These are phyloP conservation scores for Lasius fuliginosus DNA, from an alignment of 2,888 invertebrate genomes.

Conservation along the genomic window DNA sequence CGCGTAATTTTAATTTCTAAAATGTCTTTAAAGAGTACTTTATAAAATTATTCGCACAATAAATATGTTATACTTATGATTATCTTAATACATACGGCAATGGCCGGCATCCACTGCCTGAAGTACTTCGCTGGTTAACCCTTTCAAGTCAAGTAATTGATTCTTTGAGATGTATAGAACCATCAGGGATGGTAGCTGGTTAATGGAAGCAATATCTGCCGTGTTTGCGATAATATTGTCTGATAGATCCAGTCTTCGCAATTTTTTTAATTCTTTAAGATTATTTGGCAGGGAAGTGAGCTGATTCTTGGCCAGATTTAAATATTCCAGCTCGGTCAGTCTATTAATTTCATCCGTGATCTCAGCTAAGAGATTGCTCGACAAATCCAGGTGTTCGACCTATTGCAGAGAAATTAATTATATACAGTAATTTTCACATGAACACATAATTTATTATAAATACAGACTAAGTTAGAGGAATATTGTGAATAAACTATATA, in stretches of 20 bases:
- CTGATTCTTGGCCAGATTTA: conserved; percentile 88
- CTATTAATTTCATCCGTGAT: conserved; percentile 86
- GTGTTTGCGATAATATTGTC: conserved; percentile 89
- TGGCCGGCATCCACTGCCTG: conserved; percentile 88
- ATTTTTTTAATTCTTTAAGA: conserved; percentile 87
- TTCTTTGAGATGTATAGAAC: conserved; percentile 90
- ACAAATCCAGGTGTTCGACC: conserved; percentile 90
- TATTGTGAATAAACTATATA: background rate
- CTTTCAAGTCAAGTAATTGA: conserved; percentile 87
- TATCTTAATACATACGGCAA: conserved; percentile 86
- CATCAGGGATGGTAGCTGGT: conserved; percentile 86
- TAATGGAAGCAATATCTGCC: conserved; percentile 72
- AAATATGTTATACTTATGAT: conserved; percentile 16
- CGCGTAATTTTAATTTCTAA: conserved; percentile 1
- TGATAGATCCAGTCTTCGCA: conserved; percentile 89
- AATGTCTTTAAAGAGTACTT: background rate
- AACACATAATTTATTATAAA: background rate
- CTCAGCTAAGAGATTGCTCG: conserved; percentile 88
- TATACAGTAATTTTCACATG: background rate
- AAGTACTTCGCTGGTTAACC: conserved; percentile 88
- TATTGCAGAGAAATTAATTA: conserved; percentile 83
- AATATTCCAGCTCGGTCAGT: conserved; percentile 86
- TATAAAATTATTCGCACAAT: background rate
- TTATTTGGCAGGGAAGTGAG: conserved; percentile 87
- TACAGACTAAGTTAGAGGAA: background rate